Base-by-base conservation (phyloP, 2,797 vertebrate species). In the Sebastolobus alascanus region DNA sequence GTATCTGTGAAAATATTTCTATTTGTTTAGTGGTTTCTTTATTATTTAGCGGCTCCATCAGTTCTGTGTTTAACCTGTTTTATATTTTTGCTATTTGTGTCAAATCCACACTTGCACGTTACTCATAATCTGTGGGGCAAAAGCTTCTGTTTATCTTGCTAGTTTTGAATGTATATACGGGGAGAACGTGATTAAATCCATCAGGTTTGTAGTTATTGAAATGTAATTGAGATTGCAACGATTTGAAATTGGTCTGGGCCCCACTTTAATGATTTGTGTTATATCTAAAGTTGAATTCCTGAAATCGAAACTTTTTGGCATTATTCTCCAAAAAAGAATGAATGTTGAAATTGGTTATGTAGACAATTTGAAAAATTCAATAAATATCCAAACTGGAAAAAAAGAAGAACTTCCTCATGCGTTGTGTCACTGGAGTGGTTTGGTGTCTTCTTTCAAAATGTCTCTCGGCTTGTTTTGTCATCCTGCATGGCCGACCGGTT, bases 301-400 rank as follows among this genome's bases (percentile, higher is more conserved):
- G 7, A 68, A 78, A 55, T 31, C 4, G 6, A 31, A 31, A 40
- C 2, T 46, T 74, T 55, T 55, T 38, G 33, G 65, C 33, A 6
- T 66, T 68, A 8, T 40, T 73, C 33, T 40, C 33, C 25, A 59
- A 59, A 60, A 14, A 65, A 59, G 14, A 50, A 12, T 79, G 14
- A 46, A 73, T 75, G 29, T 75, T 59, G 1, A 65, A 77, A 68
- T 14, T 46, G 37, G 20, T 16, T 56, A 14, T 74, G 46, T 69
- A 35, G 10, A 78, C n/a, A 73, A 58, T 70, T 73, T 70, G 18
- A 79, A 75, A 11, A 83, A 75, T 69, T 35, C 16, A 88, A 84
- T 80, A 83, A 87, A 90, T 29, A 43, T 73, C 5, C 33, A 58
- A 61, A 61, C 5, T 66, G 56, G 4, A 2, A 11, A 58, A 81